Conservation (phyloP, 2,113 vertebrate species). For the Aldabrachelys gigantea region DNA sequence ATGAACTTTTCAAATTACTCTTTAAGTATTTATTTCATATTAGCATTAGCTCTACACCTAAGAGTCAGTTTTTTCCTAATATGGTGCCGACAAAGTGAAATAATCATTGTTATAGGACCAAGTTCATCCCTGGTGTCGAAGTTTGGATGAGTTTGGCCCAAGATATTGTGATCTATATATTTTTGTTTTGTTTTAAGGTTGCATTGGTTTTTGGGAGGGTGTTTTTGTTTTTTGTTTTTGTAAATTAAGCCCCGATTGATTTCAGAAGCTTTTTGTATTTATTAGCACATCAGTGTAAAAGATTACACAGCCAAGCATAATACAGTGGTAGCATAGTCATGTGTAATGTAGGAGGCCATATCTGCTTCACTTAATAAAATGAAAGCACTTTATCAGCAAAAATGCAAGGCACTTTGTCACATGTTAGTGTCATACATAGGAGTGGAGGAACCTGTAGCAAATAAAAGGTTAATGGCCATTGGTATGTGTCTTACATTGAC, state of each 20-base stretch:
- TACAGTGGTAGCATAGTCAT: background rate
- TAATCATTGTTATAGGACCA: background rate
- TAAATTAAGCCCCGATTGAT: constrained; percentile 60
- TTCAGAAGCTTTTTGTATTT: constrained; percentile 59
- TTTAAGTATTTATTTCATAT: background rate
- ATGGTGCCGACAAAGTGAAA: background rate
- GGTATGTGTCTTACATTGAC: background rate
- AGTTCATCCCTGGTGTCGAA: background rate
- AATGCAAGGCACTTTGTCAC: background rate
- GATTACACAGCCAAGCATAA: constrained; percentile 2
- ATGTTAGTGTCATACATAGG: background rate
- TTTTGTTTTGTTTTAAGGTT: background rate
- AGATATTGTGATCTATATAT: background rate
- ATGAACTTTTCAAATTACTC: too few species aligned
- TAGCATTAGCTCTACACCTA: background rate
- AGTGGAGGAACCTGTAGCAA: background rate
- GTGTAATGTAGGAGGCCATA: background rate
- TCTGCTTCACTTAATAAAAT: background rate
- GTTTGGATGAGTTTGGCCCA: background rate
- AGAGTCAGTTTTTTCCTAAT: background rate
- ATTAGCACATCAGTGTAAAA: constrained; percentile 18
- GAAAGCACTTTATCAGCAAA: constrained; percentile 2
- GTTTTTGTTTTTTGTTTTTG: constrained; percentile 17
- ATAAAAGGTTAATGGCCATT: background rate
- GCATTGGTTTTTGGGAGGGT: background rate